Evolutionary conservation across 2,113 vertebrate species (phyloP), one percentile per base, ranked within the genome.

Genomic region (Microcebus ravelobensis): DNA sequence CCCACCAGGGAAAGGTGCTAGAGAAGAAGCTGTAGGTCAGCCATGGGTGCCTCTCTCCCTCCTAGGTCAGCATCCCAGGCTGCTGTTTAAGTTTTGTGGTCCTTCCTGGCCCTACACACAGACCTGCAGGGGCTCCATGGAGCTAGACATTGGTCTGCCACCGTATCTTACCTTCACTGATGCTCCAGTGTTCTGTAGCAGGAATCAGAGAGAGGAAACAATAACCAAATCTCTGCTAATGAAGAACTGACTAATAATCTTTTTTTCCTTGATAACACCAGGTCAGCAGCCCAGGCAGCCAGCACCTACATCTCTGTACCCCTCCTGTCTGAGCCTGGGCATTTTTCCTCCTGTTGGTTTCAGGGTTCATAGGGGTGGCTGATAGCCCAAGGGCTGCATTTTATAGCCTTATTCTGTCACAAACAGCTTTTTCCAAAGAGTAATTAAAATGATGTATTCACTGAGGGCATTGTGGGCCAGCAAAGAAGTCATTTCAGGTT

Each of bases 171-270:
- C 70, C 68, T 94, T 95, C 15, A 14, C 4, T 48, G 14, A 57
- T 52, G 74, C 31, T 52, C 31, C 27, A 70, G 1, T 55, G 73
- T 36, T 90, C 55, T 92, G 15, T 50, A 87, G 34, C 48, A 61
- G 36, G 82, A 39, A 9, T 55, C 42, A 39, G 31, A 70, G 52
- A 13, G 29, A 8, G 15, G 31, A 50, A 45, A 74, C n/a, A 71
- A 85, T 61, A 79, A 34, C 23, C 10, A 55, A 52, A 39, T 73
- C 36, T 36, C 77, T 88, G 70, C 57, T 83, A 45, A 45, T 29
- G 39, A 76, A 81, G 50, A 96, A 8, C 34, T 81, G 61, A 42
- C 81, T 87, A 76, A 79, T 80, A 57, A 88, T 93, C 79, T n/a
- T 61, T 83, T 95, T 91, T 87, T 52, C 68, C 36, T 94, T 1